Percentiles rank a stretch among this genome's conserved stretches.
Conservation (phyloP, 2,113 vertebrate genomes). For the Lontra canadensis region DNA sequence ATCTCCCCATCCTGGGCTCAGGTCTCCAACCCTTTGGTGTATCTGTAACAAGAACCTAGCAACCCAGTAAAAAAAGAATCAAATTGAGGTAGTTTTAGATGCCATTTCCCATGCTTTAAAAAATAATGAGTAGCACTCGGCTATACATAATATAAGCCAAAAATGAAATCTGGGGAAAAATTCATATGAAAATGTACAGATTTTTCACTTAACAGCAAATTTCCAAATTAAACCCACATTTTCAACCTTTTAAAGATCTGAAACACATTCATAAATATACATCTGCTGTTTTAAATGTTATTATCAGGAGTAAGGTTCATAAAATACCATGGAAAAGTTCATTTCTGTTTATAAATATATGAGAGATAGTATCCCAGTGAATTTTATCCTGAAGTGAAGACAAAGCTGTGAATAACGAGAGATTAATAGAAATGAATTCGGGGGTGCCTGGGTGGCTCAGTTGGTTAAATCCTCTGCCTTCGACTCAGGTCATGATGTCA, state of each 20-base stretch:
- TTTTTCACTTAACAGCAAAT: background rate
- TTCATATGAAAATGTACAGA: background rate
- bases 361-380: background rate
- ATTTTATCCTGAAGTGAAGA: background rate
- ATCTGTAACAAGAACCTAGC: background rate
- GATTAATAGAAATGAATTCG: background rate
- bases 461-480: no score
- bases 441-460: background rate
- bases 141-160: background rate
- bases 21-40: background rate
- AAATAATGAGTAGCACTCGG: background rate
- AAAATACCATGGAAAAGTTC: background rate
- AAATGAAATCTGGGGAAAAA: background rate
- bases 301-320: background rate
- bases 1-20: background rate
- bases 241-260: background rate
- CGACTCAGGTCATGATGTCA: no score
- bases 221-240: background rate
- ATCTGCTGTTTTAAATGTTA: background rate
- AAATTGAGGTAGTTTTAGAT: background rate
- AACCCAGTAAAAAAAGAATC: background rate
- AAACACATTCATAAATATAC: background rate
- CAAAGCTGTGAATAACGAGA: background rate
- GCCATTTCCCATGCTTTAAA: background rate
- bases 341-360: constrained; percentile 11